phyloP scores from a whole-genome alignment of 64 coral and sea anemone species.

The Platygyra sinensis region DNA sequence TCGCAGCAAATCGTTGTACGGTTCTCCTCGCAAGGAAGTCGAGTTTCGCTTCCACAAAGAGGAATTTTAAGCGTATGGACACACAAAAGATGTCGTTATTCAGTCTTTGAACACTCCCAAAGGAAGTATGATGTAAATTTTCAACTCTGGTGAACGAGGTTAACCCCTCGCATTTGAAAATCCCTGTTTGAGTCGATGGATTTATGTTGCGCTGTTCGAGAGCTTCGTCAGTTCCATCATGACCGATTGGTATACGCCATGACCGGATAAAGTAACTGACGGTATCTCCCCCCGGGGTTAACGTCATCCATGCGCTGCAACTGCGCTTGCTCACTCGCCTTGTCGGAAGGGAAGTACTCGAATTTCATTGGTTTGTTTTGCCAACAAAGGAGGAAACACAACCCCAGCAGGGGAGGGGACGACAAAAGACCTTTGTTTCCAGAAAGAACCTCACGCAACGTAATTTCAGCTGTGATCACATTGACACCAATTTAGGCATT shows the following conservation, averaged over 20 bases:
- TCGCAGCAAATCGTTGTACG: slow-evolving; percentile 12
- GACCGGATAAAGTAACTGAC: slow-evolving; percentile 79
- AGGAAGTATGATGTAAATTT: slow-evolving; percentile 92
- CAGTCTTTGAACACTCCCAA: slow-evolving; percentile 83
- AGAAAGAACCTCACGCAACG: neutral
- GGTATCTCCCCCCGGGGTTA: slow-evolving; percentile 78
- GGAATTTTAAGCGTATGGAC: slow-evolving; percentile 88
- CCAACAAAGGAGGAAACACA: neutral
- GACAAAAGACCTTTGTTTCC: slow-evolving; percentile 19
- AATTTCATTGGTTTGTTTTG: slow-evolving; percentile 32
- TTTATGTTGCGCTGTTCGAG: slow-evolving; percentile 10
- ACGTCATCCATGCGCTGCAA: slow-evolving; percentile 48
- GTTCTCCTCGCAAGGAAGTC: slow-evolving; percentile 73
- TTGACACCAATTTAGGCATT: slow-evolving; percentile 16
- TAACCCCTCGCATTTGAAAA: slow-evolving; percentile 45
- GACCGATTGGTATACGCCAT: slow-evolving; percentile 62
- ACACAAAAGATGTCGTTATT: slow-evolving; percentile 93
- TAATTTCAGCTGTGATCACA: slow-evolving; percentile 2
- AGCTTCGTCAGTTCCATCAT: slow-evolving; percentile 41
- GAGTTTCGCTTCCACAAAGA: slow-evolving; percentile 78
- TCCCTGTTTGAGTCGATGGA: slow-evolving; percentile 44
- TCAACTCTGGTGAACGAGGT: slow-evolving; percentile 68
- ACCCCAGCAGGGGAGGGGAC: neutral
- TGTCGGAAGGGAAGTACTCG: slow-evolving; percentile 8
- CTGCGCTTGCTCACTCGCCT: neutral